Base-by-base conservation (phyloP, 2,888 invertebrate species). In the Amphipyra berbera region DNA sequence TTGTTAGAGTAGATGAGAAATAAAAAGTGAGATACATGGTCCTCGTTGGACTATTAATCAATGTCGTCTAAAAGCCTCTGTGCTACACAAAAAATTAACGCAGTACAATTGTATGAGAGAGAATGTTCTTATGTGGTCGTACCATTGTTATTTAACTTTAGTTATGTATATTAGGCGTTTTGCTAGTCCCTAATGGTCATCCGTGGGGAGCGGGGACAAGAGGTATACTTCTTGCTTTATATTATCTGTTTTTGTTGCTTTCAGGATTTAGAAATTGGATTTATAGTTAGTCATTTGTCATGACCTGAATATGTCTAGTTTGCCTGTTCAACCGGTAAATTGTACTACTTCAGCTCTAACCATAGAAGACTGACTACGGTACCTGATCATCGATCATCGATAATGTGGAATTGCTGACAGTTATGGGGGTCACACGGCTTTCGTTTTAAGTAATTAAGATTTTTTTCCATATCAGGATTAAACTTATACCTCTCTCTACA, bases 41-140 rank as follows among this genome's bases (percentile, higher is more conserved):
- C 84, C 83, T 82, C 85, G 83, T 80, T 73, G 80, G 85, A 87
- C 90, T 88, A 92, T 92, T 92, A 92, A 92, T 92, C 92, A 91
- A 86, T 84, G 90, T 88, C 88, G 83, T 85, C 89, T 89, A 90
- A 91, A 92, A 91, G 91, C 89, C 90, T 90, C 83, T 80, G 84
- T 81, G 84, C 85, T 86, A 85, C 85, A 88, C 89, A 91, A 91
- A 90, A 90, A 90, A 90, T 87, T 73, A 75, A 79, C 78, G 69
- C 69, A 70, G 68, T 77, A 79, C 79, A 67, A 74, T 76, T 76
- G 73, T 73, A 79, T 78, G 78, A 71, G 82, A 78, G 75, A 68
- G 69, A 81, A 73, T 59, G 71, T 69, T 70, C 72, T 64, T 69
- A 64, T 73, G 72, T 70, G 60, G 65, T 68, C 27, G 50, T 50